Percentiles rank a stretch among this genome's conserved stretches.
phyloP scores from a whole-genome alignment of 2,113 vertebrate genomes.

The Corvus hawaiiensis region DNA sequence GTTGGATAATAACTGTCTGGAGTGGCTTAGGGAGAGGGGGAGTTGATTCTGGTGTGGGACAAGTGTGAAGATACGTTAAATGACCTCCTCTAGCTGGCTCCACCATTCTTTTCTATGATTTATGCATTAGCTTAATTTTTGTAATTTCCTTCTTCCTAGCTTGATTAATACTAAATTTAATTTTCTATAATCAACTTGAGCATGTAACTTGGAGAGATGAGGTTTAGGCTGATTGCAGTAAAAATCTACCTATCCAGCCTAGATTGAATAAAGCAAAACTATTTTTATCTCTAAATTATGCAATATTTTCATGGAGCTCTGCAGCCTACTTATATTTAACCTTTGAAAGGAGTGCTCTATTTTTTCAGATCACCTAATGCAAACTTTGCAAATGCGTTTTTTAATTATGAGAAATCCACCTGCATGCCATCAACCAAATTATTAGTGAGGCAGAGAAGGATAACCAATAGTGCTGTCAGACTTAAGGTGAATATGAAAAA shows the following conservation, averaged over 20 bases:
- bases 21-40: neutral
- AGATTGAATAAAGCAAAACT: constrained; percentile 32
- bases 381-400: constrained; percentile 48
- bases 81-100: neutral
- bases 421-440: constrained; percentile 38
- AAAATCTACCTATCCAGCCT: constrained; percentile 29
- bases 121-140: constrained; percentile 36
- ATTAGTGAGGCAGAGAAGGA: constrained; percentile 30
- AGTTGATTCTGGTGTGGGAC: neutral
- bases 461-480: constrained; percentile 2
- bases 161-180: constrained; percentile 62
- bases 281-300: constrained; percentile 56
- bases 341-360: constrained; percentile 21
- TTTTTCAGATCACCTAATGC: constrained; percentile 41
- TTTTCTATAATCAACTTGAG: constrained; percentile 62
- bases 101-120: constrained; percentile 19
- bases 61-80: neutral
- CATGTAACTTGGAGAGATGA: constrained; percentile 7
- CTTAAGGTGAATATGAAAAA: constrained; percentile 22
- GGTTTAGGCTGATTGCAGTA: constrained; percentile 48
- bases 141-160: constrained; percentile 29
- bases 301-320: constrained; percentile 51
- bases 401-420: constrained; percentile 43
- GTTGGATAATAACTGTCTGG: neutral
- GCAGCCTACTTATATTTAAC: constrained; percentile 50